Evolutionary conservation across 2,888 invertebrate genomes (phyloP), one percentile per base, ranked within the genome.

Genomic region (Philaethria dido): DNA sequence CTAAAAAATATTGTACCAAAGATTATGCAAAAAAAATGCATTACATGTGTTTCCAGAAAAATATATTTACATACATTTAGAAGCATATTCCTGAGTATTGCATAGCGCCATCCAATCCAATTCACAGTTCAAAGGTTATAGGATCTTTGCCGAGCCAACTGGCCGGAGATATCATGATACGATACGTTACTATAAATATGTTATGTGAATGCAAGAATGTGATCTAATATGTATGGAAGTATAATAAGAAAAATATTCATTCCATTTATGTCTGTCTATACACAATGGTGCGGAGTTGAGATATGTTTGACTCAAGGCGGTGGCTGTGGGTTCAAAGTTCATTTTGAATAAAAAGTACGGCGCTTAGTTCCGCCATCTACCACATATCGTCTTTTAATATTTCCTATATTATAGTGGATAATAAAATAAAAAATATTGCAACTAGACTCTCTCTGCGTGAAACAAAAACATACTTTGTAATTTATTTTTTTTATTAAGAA

Each of bases 31-130:
- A 48, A 48, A 48, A 13, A 9, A 22, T 22, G 14, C n/a, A 22
- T 6, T 8, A 25, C 14, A n/a, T 14, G n/a, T n/a, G 8, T n/a
- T 29, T 11, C 5, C 9, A 44, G 25, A 44, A 16, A 44, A 59
- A 13, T 44, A 16, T 22, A 22, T 45, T 18, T 44, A 59, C 11
- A 36, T 29, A 60, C 13, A 59, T 59, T 44, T 45, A 48, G 14
- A 48, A 48, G 48, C 14, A 50, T 14, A 76, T 75, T 75, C 72
- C 74, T 72, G 54, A 71, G 64, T 76, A 65, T 68, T 66, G 75
- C 77, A 79, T 79, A 80, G 77, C 69, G 59, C 75, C 75, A 64
- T 75, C 76, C 74, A 69, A 78, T 78, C 77, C 76, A 79, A 80
- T 80, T 76, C 76, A 75, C 73, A 73, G 74, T 70, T 74, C 71